Base-by-base conservation (phyloP, 1,140 invertebrate genomes). In the Sarcophaga peregrina region DNA sequence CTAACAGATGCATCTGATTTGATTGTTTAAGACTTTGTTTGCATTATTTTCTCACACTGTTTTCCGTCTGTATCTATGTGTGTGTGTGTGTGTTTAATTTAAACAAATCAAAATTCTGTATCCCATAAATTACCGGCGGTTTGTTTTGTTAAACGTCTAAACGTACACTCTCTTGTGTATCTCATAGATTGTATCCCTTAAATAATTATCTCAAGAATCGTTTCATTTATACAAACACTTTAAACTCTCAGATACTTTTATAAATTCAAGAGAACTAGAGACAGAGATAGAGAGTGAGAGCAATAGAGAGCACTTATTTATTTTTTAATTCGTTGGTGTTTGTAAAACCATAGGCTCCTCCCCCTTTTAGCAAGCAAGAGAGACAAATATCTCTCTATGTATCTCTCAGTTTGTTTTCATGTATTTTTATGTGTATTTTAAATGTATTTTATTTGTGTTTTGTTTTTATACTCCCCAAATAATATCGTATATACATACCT, bases 1-100 rank as follows among this genome's bases (percentile, higher is more conserved):
- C 62, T 68, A 68, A 68, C 17, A 68, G 62, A 68, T 68, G 62
- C 20, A 68, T 68, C 62, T 20, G 17, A 20, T 68, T 68, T 68
- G 7, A 15, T 37, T 8, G 8, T 68, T 6, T 25, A 8, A n/a
- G n/a, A 9, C 62, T 20, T 3, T 68, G 25, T 68, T 68, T 20
- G 20, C 6, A 9, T 68, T 68, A 17, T 68, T 58, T 68, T 8
- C 62, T 20, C 17, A 9, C 58, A 20, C 25, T 37, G 25, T 37
- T 37, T 37, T 37, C 25, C 25, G 4, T 37, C 25, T 37, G 25
- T 37, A 4, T 37, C 1, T 68, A 37, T 37, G 25, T 37, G 25
- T 37, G 25, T 37, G 4, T 37, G 25, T 37, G 25, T 37, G 25
- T 37, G 25, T 37, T 37, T 37, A 37, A 37, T 2, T 37, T 37